phyloP scores from a whole-genome alignment of 2,797 vertebrate genomes.

The Bucorvus abyssinicus region DNA sequence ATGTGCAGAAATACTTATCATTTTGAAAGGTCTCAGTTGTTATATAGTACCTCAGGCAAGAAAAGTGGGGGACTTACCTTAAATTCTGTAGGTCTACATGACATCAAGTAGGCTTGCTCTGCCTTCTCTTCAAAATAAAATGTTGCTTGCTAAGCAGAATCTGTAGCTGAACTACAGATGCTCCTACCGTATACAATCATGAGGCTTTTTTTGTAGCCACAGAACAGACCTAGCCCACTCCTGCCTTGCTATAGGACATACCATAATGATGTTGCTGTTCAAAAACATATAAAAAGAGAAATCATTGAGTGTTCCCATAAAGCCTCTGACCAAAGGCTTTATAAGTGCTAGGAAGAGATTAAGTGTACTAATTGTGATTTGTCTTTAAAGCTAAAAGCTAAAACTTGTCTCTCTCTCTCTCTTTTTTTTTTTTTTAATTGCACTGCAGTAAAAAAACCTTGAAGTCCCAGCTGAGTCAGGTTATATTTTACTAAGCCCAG shows the following conservation, averaged over 20 bases:
- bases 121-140: neutral
- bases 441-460: neutral
- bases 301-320: neutral
- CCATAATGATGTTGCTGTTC: neutral
- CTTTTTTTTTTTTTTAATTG: neutral
- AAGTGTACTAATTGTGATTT: neutral
- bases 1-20: neutral
- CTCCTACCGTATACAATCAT: neutral
- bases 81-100: neutral
- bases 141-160: neutral
- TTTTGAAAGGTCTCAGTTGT: neutral
- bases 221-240: neutral
- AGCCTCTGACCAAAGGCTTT: neutral
- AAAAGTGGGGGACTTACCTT: neutral
- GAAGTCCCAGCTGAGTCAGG: neutral
- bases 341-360: neutral
- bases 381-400: neutral
- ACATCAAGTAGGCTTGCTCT: neutral
- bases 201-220: neutral
- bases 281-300: neutral
- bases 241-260: neutral
- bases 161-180: neutral
- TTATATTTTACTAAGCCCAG: neutral
- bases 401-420: neutral
- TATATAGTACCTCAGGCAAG: neutral